Evolutionary conservation across 2,888 invertebrate species (phyloP), one percentile per base, ranked within the genome.

Genomic region (Caenorhabditis virilis): DNA sequence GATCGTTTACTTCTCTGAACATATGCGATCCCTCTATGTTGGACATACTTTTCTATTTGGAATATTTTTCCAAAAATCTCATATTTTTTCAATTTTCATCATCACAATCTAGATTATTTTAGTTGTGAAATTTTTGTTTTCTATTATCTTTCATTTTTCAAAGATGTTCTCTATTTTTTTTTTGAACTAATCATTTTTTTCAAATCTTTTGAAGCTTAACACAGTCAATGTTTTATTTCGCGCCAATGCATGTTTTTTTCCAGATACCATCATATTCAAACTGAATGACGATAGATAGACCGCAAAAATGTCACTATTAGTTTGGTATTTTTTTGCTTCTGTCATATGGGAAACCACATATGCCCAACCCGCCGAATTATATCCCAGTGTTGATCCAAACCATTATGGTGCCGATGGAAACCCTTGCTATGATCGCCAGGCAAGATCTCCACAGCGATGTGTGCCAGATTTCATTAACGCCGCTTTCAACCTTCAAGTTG

Each of bases 391-490:
- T 35, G 82, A 82, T 56, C 82, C 82, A 1, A 67, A 77, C 41
- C 81, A 81, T 50, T 78, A 68, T 56, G 72, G 72, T 47, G 47
- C 54, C 55, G 77, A 75, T 54, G 68, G 74, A 22, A 77, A 72
- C 38, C 71, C 77, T 2, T 79, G 79, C 42, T 79, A 77, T 54
- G 78, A 80, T 51, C 43, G 69, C 18, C 53, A 66, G 20, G 63
- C 67, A 7, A 38, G 66, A 33, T 35, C 48, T 41, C 78, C 82
- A 25, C 82, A 82, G 57, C 54, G 81, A 56, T 97, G 97, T 85
- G 90, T 93, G 80, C 95, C 97, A 0, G 92, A 92, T 79, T 97
- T 97, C 85, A 92, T 91, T 84, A 97, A 97, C 84, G 94, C 95
- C 4, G 97, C 95, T 9, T 97, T 91, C 86, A 89, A 90, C 84